Evolutionary conservation across 2,113 vertebrate species (phyloP), one percentile per base, ranked within the genome.

Genomic region (Micronycteris hirsuta): DNA sequence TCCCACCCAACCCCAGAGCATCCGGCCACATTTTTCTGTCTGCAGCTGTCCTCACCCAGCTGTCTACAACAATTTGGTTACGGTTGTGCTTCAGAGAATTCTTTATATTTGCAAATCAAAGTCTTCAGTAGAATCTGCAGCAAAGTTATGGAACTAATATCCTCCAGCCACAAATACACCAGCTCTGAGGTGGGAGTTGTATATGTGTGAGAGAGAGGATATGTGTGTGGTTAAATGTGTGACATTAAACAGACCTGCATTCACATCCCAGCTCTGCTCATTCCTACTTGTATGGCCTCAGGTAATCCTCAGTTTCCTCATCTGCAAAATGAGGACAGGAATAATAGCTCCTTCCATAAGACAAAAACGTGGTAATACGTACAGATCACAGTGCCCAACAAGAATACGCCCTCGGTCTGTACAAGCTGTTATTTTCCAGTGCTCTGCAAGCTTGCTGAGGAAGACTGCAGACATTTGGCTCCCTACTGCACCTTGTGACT

Each of bases 61-160:
- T 88, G 83, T 84, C 86, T 43, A 16, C 71, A 91, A 91, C 63
- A 86, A 70, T 96, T 97, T 95, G 94, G 71, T 95, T 97, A 74
- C 92, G 54, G 90, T 38, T 91, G 43, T 89, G 85, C 96, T 95
- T 86, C 95, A 94, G 85, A 95, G 81, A 89, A 76, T 73, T 1
- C 77, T 96, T 88, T 87, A 52, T 38, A 85, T 96, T 96, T 97
- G 96, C 94, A 97, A 97, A 86, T 77, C 96, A 97, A 97, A 96
- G n/a, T 82, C 31, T 77, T 95, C 38, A 91, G 83, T 38, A 67
- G 80, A 97, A 96, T 63, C 77, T 87, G 28, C 52, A 74, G 86
- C 43, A 70, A 74, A 95, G 58, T n/a, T 54, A 36, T 33, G 36
- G 13, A 89, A 65, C 70, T 54, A 9, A 12, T 33, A 0, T 43